These are phyloP conservation scores for Echinarachnius parma DNA, from an alignment of 53 echinoderm and acorn worm species.

Conservation along the genomic window DNA sequence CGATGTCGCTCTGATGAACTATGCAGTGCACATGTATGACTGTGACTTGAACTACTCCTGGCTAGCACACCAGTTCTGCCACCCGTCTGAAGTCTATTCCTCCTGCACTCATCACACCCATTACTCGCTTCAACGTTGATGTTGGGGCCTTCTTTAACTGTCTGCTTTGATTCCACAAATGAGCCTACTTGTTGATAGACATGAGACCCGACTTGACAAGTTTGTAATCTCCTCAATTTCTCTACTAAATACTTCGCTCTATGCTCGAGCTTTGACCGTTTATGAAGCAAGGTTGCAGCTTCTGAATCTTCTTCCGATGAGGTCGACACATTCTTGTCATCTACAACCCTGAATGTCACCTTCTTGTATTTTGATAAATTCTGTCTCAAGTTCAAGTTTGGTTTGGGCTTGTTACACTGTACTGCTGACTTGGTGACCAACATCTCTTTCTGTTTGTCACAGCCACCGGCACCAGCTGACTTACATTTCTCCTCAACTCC, in stretches of 20 bases:
- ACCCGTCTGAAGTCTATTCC: conserved; percentile 27
- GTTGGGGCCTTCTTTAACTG: conserved; percentile 20
- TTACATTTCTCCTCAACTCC: too few species aligned
- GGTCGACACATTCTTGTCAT: too few species aligned
- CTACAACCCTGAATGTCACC: conserved; percentile 20
- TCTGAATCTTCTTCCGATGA: conserved; percentile 1
- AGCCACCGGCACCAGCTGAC: too few species aligned
- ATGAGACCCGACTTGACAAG: conserved; percentile 56
- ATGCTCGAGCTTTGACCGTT: conserved; percentile 60
- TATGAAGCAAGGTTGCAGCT: conserved; percentile 8
- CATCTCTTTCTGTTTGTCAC: too few species aligned
- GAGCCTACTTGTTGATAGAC: conserved; percentile 61
- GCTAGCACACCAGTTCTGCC: conserved; percentile 25
- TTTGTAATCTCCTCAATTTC: conserved; percentile 60
- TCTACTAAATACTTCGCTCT: conserved; percentile 58
- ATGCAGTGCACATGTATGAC: conserved; percentile 31
- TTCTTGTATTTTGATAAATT: too few species aligned
- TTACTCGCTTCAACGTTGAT: not conserved
- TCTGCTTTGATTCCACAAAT: conserved; percentile 54
- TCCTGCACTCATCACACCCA: conserved; percentile 33
- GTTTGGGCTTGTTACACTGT: too few species aligned
- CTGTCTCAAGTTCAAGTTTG: too few species aligned
- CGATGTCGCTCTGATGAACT: conserved; percentile 21
- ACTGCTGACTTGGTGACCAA: too few species aligned
- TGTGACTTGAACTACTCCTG: conserved; percentile 39